phyloP scores from a whole-genome alignment of 2,888 invertebrate genomes.

The Clitarchus hookeri region DNA sequence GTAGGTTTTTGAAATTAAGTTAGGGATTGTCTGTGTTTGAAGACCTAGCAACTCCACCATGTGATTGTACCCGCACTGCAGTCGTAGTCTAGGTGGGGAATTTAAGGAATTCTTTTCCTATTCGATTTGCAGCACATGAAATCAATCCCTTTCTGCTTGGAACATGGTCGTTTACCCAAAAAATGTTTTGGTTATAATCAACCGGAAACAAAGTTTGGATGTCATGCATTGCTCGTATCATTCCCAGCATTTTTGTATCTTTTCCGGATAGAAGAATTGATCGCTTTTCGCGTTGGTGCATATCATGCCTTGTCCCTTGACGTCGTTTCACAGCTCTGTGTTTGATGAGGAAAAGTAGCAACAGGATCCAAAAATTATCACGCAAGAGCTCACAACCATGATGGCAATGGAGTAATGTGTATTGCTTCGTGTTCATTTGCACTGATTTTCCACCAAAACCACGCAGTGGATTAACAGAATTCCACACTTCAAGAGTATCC shows the following conservation, averaged over 20 bases:
- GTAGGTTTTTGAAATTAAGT: neutral
- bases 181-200: neutral
- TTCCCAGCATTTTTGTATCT: neutral
- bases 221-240: neutral
- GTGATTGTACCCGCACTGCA: neutral
- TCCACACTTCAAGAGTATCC: neutral
- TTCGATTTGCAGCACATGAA: neutral
- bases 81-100: neutral
- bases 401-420: neutral
- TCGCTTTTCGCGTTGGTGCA: neutral
- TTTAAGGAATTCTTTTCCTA: neutral
- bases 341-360: neutral
- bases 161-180: neutral
- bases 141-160: neutral
- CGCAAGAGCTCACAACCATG: neutral
- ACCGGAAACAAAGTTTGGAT: neutral
- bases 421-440: neutral
- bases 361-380: neutral
- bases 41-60: neutral
- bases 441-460: neutral
- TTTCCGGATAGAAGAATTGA: neutral
- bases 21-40: constrained; percentile 1
- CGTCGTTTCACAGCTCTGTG: neutral
- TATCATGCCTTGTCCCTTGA: neutral
- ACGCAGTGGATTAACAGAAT: neutral